Base-by-base conservation (phyloP, 2,113 vertebrate genomes). In the Athene cunicularia region DNA sequence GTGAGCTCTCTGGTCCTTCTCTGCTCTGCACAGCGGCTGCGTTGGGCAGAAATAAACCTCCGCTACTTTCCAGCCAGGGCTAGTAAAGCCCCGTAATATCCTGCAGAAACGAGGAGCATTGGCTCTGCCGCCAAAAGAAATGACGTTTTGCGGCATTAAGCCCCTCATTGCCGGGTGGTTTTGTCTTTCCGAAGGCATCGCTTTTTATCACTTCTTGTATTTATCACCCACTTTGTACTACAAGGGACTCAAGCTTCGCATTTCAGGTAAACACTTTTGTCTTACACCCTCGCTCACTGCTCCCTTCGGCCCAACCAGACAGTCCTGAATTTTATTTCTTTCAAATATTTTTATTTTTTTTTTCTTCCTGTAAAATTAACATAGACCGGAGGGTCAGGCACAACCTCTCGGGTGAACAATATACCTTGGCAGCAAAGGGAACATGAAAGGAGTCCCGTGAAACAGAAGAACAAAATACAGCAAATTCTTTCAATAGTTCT, bases 141-240 rank as follows among this genome's bases (percentile, higher is more conserved):
- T 11, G 37, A 22, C 13, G 9, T 20, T 55, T 20, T 26, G 3
- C 60, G 79, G 41, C 71, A 8, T 32, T 22, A 37, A 76, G 20
- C 5, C n/a, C n/a, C 14, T 26, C 1, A 4, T 39, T 3, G 1
- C 70, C 32, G 5, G 1, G 11, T 2, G 21, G 28, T 21, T 77
- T 37, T 47, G 24, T 13, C 41, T 73, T 85, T 14, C n/a, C 41
- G 19, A 47, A 80, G 30, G 26, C 67, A 12, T 2, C 50, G 49
- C 28, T 74, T 70, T 85, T 62, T 3, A 7, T 80, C 79, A 12
- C 71, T 74, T 63, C 43, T 45, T 45, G 43, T 45, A 45, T 28
- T 5, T 3, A 62, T 47, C 35, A 8, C 35, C 7, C n/a, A 41
- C 79, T 86, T 53, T 49, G 89, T 27, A 3, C 45, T 35, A 73